phyloP scores from a whole-genome alignment of 2,113 vertebrate genomes.

The Ceuthmochares aereus region DNA sequence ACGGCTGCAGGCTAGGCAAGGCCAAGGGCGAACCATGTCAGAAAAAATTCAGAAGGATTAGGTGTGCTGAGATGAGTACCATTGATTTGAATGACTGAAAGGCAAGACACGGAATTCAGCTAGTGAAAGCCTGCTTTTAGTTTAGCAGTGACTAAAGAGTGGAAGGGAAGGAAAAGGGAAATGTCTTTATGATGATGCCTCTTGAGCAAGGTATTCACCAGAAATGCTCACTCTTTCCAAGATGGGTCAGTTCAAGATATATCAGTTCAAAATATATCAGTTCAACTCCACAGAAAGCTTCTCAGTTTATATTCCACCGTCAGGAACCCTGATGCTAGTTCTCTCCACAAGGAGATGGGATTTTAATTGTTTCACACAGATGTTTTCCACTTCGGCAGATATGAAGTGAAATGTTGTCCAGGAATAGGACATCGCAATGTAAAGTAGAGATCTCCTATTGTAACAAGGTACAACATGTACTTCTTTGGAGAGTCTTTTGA shows the following conservation, averaged over 20 bases:
- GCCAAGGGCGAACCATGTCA: background rate
- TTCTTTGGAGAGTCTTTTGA: fast-evolving
- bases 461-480: background rate
- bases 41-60: background rate
- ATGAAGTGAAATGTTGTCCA: background rate
- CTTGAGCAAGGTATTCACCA: background rate
- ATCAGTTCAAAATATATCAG: background rate
- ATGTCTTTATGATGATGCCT: background rate
- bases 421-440: background rate
- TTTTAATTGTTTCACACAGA: background rate
- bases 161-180: too few relatives aligned
- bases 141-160: background rate
- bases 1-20: background rate
- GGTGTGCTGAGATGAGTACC: background rate
- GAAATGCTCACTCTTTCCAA: fast-evolving
- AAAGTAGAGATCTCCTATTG: background rate
- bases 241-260: too few relatives aligned
- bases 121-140: background rate
- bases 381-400: background rate
- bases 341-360: background rate
- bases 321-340: background rate
- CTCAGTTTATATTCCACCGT: background rate
- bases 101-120: fast-evolving
- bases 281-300: background rate
- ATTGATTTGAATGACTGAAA: background rate